Percentiles rank a stretch among this genome's conserved stretches.
Conservation (phyloP, 2,113 vertebrate species). For the Megaptera novaeangliae region DNA sequence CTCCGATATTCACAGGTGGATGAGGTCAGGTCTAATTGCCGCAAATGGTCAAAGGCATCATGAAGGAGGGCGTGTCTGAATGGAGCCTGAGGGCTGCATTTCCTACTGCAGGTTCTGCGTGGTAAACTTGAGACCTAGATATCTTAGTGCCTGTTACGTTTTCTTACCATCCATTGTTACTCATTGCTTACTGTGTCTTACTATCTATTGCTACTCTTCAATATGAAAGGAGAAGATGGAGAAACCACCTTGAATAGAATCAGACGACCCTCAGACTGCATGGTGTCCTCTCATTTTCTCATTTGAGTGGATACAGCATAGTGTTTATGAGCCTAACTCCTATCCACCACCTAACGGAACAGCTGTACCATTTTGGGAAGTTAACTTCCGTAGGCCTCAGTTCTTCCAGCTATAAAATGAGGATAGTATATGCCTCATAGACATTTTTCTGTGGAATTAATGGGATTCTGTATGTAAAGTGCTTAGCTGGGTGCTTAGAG, state of each 20-base stretch:
- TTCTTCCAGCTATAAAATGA: slow-evolving; percentile 3
- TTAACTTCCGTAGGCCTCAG: background rate
- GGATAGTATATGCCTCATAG: background rate
- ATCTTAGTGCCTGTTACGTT: background rate
- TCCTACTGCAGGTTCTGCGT: background rate
- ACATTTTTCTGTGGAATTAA: background rate
- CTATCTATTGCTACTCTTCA: background rate
- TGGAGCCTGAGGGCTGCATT: background rate
- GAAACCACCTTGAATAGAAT: background rate
- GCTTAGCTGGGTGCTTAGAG: background rate
- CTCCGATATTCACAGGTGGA: background rate
- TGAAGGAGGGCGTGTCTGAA: background rate
- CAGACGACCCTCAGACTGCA: background rate
- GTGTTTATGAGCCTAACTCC: background rate
- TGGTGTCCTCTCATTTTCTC: background rate
- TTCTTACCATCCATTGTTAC: background rate
- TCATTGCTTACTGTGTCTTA: background rate
- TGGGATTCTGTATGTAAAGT: background rate
- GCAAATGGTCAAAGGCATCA: background rate
- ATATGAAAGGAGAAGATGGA: slow-evolving; percentile 2
- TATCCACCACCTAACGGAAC: background rate
- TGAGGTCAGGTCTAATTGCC: background rate
- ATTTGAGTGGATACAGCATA: background rate
- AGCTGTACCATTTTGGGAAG: background rate
- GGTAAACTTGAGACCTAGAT: background rate